Conservation (phyloP, 2,113 vertebrate genomes). For the Microcebus tavaratra region DNA sequence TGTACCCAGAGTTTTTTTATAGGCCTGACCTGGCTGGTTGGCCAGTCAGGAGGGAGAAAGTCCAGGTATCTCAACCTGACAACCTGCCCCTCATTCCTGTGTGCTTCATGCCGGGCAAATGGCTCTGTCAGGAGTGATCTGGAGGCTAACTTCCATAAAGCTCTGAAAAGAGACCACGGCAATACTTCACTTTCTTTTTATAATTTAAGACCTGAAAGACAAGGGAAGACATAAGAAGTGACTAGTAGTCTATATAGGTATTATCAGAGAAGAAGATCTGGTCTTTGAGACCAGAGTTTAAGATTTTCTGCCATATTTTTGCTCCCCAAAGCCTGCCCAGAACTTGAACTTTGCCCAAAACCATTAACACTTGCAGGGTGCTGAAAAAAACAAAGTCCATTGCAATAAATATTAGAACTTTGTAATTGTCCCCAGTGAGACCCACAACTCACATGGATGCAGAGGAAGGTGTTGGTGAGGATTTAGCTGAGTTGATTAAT, state of each 20-base stretch:
- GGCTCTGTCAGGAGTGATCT: not conserved
- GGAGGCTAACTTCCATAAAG: not conserved
- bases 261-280: not conserved
- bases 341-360: no score
- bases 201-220: slow-evolving; percentile 10
- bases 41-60: not conserved
- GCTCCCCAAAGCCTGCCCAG: not conserved
- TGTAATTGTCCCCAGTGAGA: not conserved
- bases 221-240: not conserved
- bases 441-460: not conserved
- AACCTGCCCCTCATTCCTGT: not conserved
- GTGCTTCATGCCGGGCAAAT: not conserved
- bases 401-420: not conserved
- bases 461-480: not conserved
- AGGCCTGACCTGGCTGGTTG: not conserved
- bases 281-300: not conserved
- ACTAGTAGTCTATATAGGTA: not conserved
- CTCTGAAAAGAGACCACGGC: not conserved
- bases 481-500: not conserved
- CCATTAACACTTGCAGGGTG: not conserved
- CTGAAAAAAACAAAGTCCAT: not conserved
- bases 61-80: not conserved
- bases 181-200: not conserved
- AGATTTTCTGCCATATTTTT: slow-evolving; percentile 29
- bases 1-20: not conserved